Evolutionary conservation across 2,888 invertebrate genomes (phyloP), one percentile per base, ranked within the genome.

Genomic region (Arge pagana): DNA sequence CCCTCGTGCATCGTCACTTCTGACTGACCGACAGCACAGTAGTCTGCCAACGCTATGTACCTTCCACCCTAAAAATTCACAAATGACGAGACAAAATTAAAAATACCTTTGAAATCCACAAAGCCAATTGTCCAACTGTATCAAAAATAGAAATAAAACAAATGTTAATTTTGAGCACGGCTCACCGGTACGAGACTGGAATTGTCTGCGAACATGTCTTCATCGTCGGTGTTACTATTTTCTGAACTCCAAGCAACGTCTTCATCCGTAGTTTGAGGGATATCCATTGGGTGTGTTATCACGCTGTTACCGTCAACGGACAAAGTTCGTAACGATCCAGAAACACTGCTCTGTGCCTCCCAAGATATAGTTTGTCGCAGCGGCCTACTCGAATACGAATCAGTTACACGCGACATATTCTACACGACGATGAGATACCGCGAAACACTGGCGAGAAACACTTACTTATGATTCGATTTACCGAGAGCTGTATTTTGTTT

Each of bases 1-100:
- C 95, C 94, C 80, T 95, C 95, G 54, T 86, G 85, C 81, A 96
- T 86, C 59, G 90, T 89, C 61, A 96, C 89, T 80, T 96, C 96
- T 61, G 91, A 91, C 63, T 87, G 88, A 63, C 94, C 94, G 78
- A 93, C 87, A 56, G 94, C 93, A 74, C 88, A 87, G 82, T 96
- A 96, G 82, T 96, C 95, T 57, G 95, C 94, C 70, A 96, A 82
- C 63, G 92, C 93, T 71, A 91, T 82, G 80, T 90, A 93, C 77
- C 87, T 85, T 71, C 89, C 87, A 71, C 89, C 89, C 88, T 88
- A 78, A 62, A 76, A 72, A 62, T n/a, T n/a, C n/a, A 51, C 52
- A 41, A 31, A 21, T n/a, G n/a, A n/a, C n/a, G n/a, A n/a, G n/a
- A 40, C n/a, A n/a, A n/a, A n/a, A n/a, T 15, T 10, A 42, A 42